These are phyloP conservation scores for Pollenia labialis DNA, from an alignment of 2,888 invertebrate species.

Conservation along the genomic window DNA sequence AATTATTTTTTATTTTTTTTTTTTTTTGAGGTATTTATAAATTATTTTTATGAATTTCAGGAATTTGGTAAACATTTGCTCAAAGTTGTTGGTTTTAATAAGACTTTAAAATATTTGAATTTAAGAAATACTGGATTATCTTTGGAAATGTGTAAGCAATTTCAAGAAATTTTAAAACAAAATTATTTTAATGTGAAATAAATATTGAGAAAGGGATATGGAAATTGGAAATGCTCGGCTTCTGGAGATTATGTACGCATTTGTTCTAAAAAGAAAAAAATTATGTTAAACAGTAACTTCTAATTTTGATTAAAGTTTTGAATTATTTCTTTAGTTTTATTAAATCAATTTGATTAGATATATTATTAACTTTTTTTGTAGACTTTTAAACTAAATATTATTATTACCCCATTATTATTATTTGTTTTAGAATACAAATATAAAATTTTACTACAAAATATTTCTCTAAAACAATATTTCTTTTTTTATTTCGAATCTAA, in stretches of 20 bases:
- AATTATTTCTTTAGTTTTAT: too few species aligned
- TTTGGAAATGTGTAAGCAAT: conserved; percentile 77
- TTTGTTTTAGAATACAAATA: too few species aligned
- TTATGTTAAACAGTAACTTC: too few species aligned
- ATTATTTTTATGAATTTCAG: conserved; percentile 72
- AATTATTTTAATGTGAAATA: conserved; percentile 67
- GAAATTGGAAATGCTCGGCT: neutral
- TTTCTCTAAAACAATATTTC: conserved; percentile 14
- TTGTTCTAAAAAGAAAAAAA: too few species aligned
- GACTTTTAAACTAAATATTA: too few species aligned
- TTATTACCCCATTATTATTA: too few species aligned
- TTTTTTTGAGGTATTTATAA: neutral
- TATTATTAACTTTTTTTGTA: too few species aligned
- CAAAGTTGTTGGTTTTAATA: conserved; percentile 81
- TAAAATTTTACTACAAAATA: neutral
- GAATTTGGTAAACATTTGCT: conserved; percentile 81
- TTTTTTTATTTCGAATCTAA: conserved; percentile 28
- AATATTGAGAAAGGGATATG: neutral
- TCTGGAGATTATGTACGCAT: too few species aligned
- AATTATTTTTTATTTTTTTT: too few species aligned
- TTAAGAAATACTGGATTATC: conserved; percentile 81
- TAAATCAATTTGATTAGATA: too few species aligned
- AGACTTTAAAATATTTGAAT: conserved; percentile 78
- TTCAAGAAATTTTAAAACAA: conserved; percentile 77
- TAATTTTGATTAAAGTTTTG: too few species aligned